These are phyloP conservation scores for Willowsia nigromaculata DNA, from an alignment of 2,888 invertebrate species.

Conservation along the genomic window DNA sequence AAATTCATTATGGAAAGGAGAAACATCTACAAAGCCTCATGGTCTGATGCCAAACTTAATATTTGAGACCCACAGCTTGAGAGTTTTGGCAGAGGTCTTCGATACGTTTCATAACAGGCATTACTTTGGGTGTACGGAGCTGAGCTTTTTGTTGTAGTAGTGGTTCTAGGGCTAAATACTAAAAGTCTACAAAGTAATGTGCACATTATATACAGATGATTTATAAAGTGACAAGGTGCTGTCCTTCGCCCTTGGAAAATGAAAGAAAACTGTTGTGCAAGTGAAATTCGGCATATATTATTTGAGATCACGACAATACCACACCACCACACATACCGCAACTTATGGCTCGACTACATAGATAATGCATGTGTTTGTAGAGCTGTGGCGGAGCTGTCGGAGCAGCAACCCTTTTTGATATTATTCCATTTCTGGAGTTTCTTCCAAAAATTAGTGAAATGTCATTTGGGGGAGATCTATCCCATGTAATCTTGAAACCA, in stretches of 20 bases:
- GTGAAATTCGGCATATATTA: constrained; percentile 25
- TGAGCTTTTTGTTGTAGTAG: not conserved
- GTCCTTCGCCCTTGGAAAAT: constrained; percentile 33
- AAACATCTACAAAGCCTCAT: not conserved
- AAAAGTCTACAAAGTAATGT: not conserved
- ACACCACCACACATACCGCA: not conserved
- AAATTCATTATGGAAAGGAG: not conserved
- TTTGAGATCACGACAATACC: constrained; percentile 18
- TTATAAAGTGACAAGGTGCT: constrained; percentile 60
- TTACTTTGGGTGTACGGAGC: not conserved
- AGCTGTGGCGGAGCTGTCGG: not conserved
- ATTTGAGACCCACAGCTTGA: constrained; percentile 32
- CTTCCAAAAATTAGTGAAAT: constrained; percentile 17
- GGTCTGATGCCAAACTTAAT: constrained; percentile 37
- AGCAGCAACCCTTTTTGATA: not conserved
- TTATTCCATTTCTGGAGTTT: not conserved
- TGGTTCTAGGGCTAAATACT: not conserved
- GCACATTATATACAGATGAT: constrained; percentile 46
- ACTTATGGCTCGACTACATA: not conserved
- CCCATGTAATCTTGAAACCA: not conserved
- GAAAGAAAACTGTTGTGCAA: not conserved
- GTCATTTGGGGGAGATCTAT: constrained; percentile 12
- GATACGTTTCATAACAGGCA: not conserved
- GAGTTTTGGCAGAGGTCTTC: constrained; percentile 12
- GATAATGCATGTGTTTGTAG: not conserved